Evolutionary conservation across 2,888 invertebrate genomes (phyloP).

Genomic region (Acrobasis consociella): DNA sequence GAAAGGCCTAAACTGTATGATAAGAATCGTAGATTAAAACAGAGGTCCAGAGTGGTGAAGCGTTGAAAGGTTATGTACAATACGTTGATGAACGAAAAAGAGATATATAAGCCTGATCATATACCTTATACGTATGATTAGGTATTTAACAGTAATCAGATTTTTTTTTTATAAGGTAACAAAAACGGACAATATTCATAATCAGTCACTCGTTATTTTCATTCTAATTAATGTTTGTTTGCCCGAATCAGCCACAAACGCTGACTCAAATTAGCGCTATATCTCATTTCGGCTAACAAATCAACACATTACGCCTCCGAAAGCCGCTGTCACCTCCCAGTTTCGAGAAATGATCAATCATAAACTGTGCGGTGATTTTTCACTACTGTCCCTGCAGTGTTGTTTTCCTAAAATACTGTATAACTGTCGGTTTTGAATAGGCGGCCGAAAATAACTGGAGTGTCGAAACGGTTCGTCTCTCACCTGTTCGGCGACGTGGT

Average conservation of each 20-base stretch:
- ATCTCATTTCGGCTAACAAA: constrained; percentile 67
- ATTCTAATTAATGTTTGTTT: constrained; percentile 31
- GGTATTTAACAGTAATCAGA: too few species aligned
- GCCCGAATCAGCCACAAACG: constrained; percentile 42
- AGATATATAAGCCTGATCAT: too few species aligned
- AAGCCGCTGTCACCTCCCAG: constrained; percentile 48
- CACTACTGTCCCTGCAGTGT: constrained; percentile 64
- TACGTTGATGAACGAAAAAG: too few species aligned
- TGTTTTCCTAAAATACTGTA: constrained; percentile 74
- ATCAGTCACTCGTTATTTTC: constrained; percentile 25
- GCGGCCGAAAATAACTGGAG: constrained; percentile 60
- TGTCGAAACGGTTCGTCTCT: constrained; percentile 64
- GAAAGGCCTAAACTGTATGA: too few species aligned
- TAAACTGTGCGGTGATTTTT: constrained; percentile 77
- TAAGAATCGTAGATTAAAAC: too few species aligned
- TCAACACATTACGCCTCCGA: constrained; percentile 69
- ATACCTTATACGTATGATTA: too few species aligned
- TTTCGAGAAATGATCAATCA: constrained; percentile 81
- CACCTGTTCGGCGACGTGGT: constrained; percentile 55
- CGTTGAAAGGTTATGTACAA: too few species aligned
- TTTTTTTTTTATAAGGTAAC: background rate
- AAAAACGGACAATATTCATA: constrained; percentile 11
- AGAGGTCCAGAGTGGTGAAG: too few species aligned
- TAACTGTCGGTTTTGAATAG: constrained; percentile 62
- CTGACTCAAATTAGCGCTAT: constrained; percentile 54